Base-by-base conservation (phyloP, 1,140 invertebrate genomes). In the Lepidurus packardi region DNA sequence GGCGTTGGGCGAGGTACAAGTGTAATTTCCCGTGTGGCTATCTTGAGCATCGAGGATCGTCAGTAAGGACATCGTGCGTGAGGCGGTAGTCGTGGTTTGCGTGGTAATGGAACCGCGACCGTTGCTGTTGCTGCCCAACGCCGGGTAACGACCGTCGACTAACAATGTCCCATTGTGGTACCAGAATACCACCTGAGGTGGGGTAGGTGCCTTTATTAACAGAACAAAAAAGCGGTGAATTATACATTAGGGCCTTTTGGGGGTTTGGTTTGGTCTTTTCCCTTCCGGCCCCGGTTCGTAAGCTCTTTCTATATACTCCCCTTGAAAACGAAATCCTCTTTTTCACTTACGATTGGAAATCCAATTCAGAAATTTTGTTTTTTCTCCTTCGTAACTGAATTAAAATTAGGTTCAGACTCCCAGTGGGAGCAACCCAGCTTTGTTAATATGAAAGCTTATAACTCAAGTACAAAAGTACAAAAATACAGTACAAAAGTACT, bases 81-180 rank as follows among this genome's bases (percentile, higher is more conserved):
- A 78, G 65, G 91, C 89, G 80, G 92, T 93, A 85, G 94, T 92
- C 11, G 93, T 94, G 78, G 90, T 88, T 79, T 78, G 78, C 10
- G 78, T 74, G 73, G 73, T 78, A 43, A 78, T 74, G 16, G 75
- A 78, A 41, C 78, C 78, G 7, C 42, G 44, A 43, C 65, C 42
- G 21, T 73, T 73, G 21, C 73, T 44, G 21, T 65, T 65, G 91
- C 89, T 73, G 92, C 93, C 73, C 91, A 92, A 84, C 93, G 92
- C 34, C 47, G 79, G 79, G 53, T 78, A 78, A 75, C 75, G 92
- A 85, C 95, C 94, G 85, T 95, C 95, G 87, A 95, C 95, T 86
- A 95, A 95, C 92, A 95, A 94, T 78, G 92, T 90, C 83, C 93
- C 92, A 86, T 95, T 94, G 86, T 95, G 93, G 86, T 93, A 94